Base-by-base conservation (phyloP, 2,113 vertebrate genomes). In the Oenanthe melanoleuca region DNA sequence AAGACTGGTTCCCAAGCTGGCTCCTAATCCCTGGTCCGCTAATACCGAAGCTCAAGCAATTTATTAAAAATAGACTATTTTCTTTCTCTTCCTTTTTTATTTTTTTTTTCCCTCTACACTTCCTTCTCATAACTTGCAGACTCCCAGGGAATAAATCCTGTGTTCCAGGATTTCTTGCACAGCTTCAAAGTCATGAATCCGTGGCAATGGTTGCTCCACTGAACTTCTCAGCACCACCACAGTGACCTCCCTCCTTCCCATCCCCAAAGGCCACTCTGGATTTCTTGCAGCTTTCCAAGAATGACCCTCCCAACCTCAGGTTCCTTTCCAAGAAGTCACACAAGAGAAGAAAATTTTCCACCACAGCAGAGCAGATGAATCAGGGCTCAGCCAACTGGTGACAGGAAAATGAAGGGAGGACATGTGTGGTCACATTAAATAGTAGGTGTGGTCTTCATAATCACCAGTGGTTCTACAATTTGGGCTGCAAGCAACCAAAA, bases 1-100 rank as follows among this genome's bases (percentile, higher is more conserved):
- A 49, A 86, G 93, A 95, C 63, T 77, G 55, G 77, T 96, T 96
- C 93, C 94, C 96, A 94, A 91, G 61, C 93, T 87, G 94, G 71
- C 65, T 96, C 69, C 79, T 95, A 94, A 96, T 95, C 95, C 89
- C 82, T 17, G 12, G 55, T 38, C 64, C 4, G 4, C 70, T 93
- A 85, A 93, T 34, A 49, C 63, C 5, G 2, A 67, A 81, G 65
- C 89, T 92, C 77, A 89, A 92, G 77, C 79, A 61, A 94, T 91
- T 95, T 82, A 94, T 93, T 93, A 34, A 92, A 96, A 94, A 92
- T 45, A 94, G 96, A 83, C 80, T 80, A 73, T 93, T 89, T 72
- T 84, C 53, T 37, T 65, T 94, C 42, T 75, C 67, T 84, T 61
- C 37, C 52, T 37, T n/a, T 40, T 79, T 56, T 45, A 21, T 44